Conservation (phyloP, 2,888 invertebrate genomes). For the Habrosyne pyritoides region DNA sequence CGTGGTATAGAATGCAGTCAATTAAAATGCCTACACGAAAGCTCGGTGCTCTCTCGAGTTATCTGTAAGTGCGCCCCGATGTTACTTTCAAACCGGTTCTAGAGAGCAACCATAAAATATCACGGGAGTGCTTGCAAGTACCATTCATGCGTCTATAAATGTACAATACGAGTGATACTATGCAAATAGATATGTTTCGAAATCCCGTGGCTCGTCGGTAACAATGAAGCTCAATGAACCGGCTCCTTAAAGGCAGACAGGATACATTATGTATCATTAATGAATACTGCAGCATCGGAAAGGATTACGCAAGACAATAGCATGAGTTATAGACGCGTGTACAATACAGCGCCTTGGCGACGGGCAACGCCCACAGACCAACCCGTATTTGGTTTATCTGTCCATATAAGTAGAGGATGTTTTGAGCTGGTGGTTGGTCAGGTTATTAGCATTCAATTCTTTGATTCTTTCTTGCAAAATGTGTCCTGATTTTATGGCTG, state of each 20-base stretch:
- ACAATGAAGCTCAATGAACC: conserved; percentile 68
- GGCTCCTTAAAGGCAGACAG: conserved; percentile 60
- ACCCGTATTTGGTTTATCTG: conserved; percentile 66
- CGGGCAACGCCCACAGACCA: conserved; percentile 69
- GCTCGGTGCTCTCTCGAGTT: conserved; percentile 49
- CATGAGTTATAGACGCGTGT: conserved; percentile 53
- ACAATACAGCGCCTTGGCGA: conserved; percentile 55
- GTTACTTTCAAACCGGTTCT: conserved; percentile 73
- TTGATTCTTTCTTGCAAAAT: conserved; percentile 54
- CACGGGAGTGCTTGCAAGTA: conserved; percentile 42
- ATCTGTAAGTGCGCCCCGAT: conserved; percentile 45
- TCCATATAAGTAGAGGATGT: conserved; percentile 74
- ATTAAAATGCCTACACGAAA: conserved; percentile 69
- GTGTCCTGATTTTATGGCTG: conserved; percentile 38
- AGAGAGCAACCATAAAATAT: conserved; percentile 39
- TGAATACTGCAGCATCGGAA: conserved; percentile 48
- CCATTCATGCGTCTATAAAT: conserved; percentile 36
- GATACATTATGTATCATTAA: conserved; percentile 70
- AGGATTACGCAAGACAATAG: conserved; percentile 73
- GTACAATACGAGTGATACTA: conserved; percentile 32
- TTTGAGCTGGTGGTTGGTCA: conserved; percentile 43
- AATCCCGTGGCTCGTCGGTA: conserved; percentile 5
- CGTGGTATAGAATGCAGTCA: conserved; percentile 46
- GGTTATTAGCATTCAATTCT: conserved; percentile 63
- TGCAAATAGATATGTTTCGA: conserved; percentile 23